A percentile compares a stretch with the other conserved stretches of the same genome.
Conservation (phyloP, 2,113 vertebrate species). For the Ictalurus furcatus region DNA sequence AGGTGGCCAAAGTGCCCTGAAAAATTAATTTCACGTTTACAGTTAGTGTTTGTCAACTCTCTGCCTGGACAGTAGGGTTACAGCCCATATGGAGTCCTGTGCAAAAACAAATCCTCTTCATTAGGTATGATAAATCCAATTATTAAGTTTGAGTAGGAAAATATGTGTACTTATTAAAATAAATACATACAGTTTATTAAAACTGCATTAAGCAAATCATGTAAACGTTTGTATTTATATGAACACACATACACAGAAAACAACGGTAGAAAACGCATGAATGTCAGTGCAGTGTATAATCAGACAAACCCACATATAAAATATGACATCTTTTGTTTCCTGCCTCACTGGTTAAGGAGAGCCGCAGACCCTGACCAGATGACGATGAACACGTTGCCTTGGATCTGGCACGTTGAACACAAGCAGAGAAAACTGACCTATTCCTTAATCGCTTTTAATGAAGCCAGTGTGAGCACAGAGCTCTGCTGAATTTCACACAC, state of each 20-base stretch:
- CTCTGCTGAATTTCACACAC: conserved; percentile 53
- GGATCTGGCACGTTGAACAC: conserved; percentile 45
- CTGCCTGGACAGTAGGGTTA: conserved; percentile 48
- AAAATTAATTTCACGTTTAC: conserved; percentile 63
- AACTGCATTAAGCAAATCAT: background rate
- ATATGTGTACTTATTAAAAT: background rate
- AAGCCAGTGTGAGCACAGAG: conserved; percentile 66
- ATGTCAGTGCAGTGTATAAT: conserved; percentile 53
- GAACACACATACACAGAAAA: background rate
- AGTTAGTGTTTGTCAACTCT: conserved; percentile 56
- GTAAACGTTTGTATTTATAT: background rate
- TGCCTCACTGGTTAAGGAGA: conserved; percentile 55
- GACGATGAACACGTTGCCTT: conserved; percentile 60
- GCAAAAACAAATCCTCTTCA: conserved; percentile 51
- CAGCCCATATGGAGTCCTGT: conserved; percentile 53
- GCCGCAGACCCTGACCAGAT: conserved; percentile 52
- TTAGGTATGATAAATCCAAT: background rate
- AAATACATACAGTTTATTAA: background rate
- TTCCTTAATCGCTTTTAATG: conserved; percentile 74
- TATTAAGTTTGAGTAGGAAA: background rate
- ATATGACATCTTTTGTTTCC: conserved; percentile 61
- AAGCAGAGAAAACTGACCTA: conserved; percentile 70
- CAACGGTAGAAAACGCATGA: conserved; percentile 46
- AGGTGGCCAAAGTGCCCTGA: conserved; percentile 64
- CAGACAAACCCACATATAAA: conserved; percentile 61